Evolutionary conservation across 2,888 invertebrate genomes (phyloP).

Genomic region (Oxycera nigricornis): DNA sequence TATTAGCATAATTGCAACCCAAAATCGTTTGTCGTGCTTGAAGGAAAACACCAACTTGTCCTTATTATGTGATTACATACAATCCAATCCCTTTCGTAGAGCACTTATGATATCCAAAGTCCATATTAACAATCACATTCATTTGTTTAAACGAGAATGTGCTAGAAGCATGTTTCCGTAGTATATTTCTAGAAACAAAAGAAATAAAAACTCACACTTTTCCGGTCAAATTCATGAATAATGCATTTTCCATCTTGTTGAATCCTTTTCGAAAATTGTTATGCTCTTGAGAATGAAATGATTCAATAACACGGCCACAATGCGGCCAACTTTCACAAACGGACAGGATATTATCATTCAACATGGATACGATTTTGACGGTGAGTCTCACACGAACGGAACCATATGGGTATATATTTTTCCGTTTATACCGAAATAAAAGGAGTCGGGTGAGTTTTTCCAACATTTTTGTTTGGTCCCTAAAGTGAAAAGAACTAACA

Average conservation of each 20-base stretch:
- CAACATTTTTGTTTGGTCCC: no score
- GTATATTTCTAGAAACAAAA: constrained; percentile 12
- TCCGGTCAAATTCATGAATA: constrained; percentile 3
- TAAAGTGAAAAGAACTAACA: no score
- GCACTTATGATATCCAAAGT: neutral
- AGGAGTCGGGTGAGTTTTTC: neutral
- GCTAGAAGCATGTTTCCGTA: constrained; percentile 8
- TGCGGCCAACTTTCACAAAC: neutral
- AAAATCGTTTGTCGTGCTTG: no score
- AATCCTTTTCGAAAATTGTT: constrained; percentile 6
- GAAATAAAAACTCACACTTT: neutral
- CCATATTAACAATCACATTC: constrained; percentile 11
- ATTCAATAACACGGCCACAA: constrained; percentile 2
- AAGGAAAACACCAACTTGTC: no score
- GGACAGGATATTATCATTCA: constrained; percentile 10
- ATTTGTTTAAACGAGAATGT: neutral
- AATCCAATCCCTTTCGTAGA: neutral
- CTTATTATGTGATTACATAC: no score
- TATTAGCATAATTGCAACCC: no score
- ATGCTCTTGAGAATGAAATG: constrained; percentile 26
- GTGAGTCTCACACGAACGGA: neutral
- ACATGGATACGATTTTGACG: neutral
- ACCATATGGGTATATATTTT: neutral
- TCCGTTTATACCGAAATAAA: neutral
- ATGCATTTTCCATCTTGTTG: neutral